These are phyloP conservation scores for Cynodonichthys magdalenae DNA, from an alignment of 2,797 vertebrate species.

Conservation along the genomic window DNA sequence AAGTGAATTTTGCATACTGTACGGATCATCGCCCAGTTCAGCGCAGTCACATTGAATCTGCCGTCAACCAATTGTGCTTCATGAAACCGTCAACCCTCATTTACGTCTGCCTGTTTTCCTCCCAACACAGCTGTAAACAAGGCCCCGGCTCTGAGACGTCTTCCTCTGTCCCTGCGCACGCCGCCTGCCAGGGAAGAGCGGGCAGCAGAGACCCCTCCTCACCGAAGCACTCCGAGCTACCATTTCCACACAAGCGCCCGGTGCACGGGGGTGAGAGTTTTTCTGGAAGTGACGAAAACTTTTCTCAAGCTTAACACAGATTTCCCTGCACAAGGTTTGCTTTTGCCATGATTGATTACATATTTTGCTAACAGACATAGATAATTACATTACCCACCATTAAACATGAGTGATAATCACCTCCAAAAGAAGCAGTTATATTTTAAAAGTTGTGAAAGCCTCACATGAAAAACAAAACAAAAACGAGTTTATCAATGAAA, in stretches of 20 bases:
- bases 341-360: conserved; percentile 21
- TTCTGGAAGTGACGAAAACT: conserved; percentile 79
- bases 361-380: no score
- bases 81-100: conserved; percentile 99
- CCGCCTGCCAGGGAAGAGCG: conserved; percentile 79
- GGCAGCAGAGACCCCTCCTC: conserved; percentile 80
- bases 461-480: conserved; percentile 27
- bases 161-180: conserved; percentile 77
- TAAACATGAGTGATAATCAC: conserved; percentile 19
- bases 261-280: conserved; percentile 63
- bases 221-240: conserved; percentile 81
- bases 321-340: conserved; percentile 69
- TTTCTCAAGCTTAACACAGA: conserved; percentile 74
- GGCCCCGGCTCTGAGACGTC: conserved; percentile 86
- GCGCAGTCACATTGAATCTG: conserved; percentile 98
- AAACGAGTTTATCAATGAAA: conserved; percentile 41
- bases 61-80: conserved; percentile 96
- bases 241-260: conserved; percentile 83
- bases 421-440: conserved; percentile 17
- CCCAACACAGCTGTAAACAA: conserved; percentile 90
- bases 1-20: conserved; percentile 99
- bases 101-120: conserved; percentile 94
- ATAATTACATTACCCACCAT: not conserved
- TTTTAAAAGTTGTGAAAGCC: conserved; percentile 37
- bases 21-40: conserved; percentile 99